These are phyloP conservation scores for Quadriops clusia DNA, from an alignment of 2,888 invertebrate species.

Conservation along the genomic window DNA sequence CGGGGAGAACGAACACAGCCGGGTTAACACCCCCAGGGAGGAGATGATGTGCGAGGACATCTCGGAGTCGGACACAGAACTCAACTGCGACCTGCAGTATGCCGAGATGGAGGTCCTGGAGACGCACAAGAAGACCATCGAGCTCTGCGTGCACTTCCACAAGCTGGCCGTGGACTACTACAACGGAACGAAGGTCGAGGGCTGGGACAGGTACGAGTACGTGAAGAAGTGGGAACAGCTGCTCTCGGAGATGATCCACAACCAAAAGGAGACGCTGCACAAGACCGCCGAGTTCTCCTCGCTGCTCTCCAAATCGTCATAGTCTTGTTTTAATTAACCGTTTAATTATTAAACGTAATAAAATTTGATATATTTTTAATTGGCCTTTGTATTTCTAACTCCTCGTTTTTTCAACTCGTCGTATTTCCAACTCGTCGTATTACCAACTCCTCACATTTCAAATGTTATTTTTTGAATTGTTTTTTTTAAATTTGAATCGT, in stretches of 20 bases:
- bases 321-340: too few species aligned
- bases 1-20: constrained; percentile 20
- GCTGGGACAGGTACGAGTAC: constrained; percentile 69
- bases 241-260: constrained; percentile 29
- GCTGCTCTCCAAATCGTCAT: too few species aligned
- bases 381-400: too few species aligned
- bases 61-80: constrained; percentile 54
- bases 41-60: constrained; percentile 85
- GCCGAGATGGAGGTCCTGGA: constrained; percentile 88
- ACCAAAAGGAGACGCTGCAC: constrained; percentile 28
- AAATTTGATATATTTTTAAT: too few species aligned
- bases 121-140: constrained; percentile 69
- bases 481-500: constrained; percentile 1
- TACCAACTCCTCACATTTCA: too few species aligned
- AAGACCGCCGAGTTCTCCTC: constrained; percentile 29
- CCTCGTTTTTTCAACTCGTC: too few species aligned
- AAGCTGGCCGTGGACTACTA: constrained; percentile 65
- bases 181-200: constrained; percentile 73
- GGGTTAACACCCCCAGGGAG: constrained; percentile 44
- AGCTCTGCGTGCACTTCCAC: constrained; percentile 59
- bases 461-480: background rate
- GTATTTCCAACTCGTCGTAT: too few species aligned
- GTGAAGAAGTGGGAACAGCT: constrained; percentile 29
- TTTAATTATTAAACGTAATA: too few species aligned
- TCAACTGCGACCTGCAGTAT: constrained; percentile 64